A percentile compares a stretch with the other conserved stretches of the same genome.
phyloP scores from a whole-genome alignment of 1,140 invertebrate genomes.

The Thaumetopoea pityocampa region DNA sequence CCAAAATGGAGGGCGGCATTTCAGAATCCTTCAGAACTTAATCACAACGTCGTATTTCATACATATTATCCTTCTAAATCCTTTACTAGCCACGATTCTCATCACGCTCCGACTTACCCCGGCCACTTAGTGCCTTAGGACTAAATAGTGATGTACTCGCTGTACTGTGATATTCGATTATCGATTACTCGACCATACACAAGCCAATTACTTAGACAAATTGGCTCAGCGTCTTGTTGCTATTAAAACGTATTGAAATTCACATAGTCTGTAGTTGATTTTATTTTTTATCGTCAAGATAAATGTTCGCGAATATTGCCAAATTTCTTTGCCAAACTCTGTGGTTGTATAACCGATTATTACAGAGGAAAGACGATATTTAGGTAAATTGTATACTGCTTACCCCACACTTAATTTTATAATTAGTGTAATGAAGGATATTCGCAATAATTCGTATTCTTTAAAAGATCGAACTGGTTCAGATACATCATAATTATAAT shows the following conservation, averaged over 20 bases:
- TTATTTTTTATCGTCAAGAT: slow-evolving; percentile 11
- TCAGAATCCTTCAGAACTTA: slow-evolving; percentile 2
- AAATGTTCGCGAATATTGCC: too few species aligned
- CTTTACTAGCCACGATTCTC: slow-evolving; percentile 15
- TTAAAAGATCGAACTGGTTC: too few species aligned
- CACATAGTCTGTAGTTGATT: neutral
- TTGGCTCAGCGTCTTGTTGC: slow-evolving; percentile 2
- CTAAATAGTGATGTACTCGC: slow-evolving; percentile 12
- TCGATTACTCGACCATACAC: slow-evolving; percentile 10
- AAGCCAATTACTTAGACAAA: slow-evolving; percentile 13
- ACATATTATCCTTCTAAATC: slow-evolving; percentile 15
- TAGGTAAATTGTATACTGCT: too few species aligned
- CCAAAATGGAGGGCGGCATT: slow-evolving; percentile 1
- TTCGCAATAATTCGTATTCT: too few species aligned
- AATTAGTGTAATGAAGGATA: too few species aligned
- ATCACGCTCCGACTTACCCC: slow-evolving; percentile 14
- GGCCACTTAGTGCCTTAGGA: slow-evolving; percentile 13
- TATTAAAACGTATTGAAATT: slow-evolving; percentile 9
- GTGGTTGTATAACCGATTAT: slow-evolving; percentile 1
- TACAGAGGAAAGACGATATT: too few species aligned
- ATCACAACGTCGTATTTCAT: slow-evolving; percentile 10
- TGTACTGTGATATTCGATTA: slow-evolving; percentile 16
- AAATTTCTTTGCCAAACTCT: neutral
- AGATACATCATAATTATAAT: too few species aligned
- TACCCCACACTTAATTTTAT: too few species aligned